Percentiles rank a stretch among this genome's conserved stretches.
These are phyloP conservation scores for Ceyx erithaca DNA, from an alignment of 2,797 vertebrate species.

Conservation along the genomic window DNA sequence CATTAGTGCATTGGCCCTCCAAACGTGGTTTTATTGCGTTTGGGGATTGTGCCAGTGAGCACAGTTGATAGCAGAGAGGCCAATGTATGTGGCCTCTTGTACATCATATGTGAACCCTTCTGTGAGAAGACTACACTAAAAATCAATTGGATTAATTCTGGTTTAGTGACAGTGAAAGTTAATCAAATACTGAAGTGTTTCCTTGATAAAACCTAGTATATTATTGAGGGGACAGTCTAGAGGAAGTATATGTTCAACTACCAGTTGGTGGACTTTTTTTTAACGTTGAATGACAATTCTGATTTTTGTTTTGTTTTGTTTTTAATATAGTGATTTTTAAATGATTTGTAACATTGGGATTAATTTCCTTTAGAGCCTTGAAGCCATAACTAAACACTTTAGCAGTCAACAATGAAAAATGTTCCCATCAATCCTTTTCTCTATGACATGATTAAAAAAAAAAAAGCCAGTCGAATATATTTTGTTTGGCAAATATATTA, in stretches of 20 bases:
- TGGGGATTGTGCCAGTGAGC: background rate
- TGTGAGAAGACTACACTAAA: background rate
- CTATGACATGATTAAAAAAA: background rate
- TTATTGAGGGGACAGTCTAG: background rate
- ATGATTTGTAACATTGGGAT: background rate
- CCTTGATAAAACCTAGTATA: background rate
- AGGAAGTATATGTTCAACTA: background rate
- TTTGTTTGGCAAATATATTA: background rate
- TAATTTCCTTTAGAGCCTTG: background rate
- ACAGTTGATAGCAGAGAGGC: background rate
- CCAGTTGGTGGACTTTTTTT: background rate
- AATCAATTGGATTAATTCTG: background rate
- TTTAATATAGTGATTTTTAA: background rate
- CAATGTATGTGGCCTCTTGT: background rate
- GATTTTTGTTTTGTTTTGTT: background rate
- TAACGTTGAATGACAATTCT: background rate
- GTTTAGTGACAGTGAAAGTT: background rate
- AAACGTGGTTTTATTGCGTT: background rate
- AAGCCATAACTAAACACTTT: background rate
- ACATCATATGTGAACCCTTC: background rate
- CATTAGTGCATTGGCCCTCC: background rate
- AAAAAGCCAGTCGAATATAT: background rate
- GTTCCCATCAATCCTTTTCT: background rate
- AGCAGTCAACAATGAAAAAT: background rate
- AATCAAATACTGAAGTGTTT: background rate